Evolutionary conservation across 2,888 invertebrate genomes (phyloP).

Genomic region (Watsonalla binaria): DNA sequence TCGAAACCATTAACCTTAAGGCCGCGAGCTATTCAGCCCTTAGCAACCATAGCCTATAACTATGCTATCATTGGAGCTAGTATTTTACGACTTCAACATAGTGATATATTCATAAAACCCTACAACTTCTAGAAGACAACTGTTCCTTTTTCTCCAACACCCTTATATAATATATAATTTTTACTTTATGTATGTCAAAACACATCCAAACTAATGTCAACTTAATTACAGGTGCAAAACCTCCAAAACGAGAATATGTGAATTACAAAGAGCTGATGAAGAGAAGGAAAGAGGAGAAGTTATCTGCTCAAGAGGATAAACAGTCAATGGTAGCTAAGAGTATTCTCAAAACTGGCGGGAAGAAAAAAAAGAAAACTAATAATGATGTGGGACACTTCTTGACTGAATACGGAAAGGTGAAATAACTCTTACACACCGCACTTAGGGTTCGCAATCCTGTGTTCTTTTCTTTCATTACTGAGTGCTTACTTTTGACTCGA

Average conservation of each 20-base stretch:
- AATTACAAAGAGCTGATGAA: slow-evolving; percentile 86
- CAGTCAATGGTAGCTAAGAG: slow-evolving; percentile 80
- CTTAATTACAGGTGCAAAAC: slow-evolving; percentile 82
- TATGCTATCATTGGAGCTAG: too few species aligned
- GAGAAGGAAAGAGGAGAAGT: slow-evolving; percentile 78
- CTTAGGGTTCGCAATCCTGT: neutral
- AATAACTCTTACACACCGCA: neutral
- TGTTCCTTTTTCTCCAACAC: too few species aligned
- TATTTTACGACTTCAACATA: too few species aligned
- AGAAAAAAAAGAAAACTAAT: slow-evolving; percentile 66
- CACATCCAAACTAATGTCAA: neutral
- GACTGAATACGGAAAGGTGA: slow-evolving; percentile 66
- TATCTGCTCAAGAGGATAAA: slow-evolving; percentile 62
- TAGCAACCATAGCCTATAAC: too few species aligned
- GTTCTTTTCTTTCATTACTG: neutral
- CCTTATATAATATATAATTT: too few species aligned
- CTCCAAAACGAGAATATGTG: slow-evolving; percentile 81
- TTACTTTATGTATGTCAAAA: too few species aligned
- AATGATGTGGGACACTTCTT: slow-evolving; percentile 72
- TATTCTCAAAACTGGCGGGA: slow-evolving; percentile 72
- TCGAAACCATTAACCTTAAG: too few species aligned
- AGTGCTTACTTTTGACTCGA: too few species aligned
- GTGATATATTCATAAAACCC: too few species aligned
- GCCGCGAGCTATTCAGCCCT: too few species aligned
- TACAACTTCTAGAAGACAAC: too few species aligned